Conservation (phyloP, 2,888 invertebrate genomes). For the Nomada ruficornis region DNA sequence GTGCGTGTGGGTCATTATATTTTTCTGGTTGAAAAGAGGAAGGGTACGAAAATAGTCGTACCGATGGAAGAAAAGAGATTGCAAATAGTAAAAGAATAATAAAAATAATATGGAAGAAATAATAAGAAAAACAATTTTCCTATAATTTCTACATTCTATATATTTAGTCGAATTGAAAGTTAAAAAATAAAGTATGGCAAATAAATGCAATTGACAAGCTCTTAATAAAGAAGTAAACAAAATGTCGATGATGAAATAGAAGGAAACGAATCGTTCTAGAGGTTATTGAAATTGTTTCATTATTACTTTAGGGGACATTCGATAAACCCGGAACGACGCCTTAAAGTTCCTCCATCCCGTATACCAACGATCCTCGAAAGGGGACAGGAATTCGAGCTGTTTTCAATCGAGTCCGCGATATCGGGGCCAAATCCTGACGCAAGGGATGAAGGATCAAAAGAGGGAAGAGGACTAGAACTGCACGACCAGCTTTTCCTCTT, state of each 20-base stretch:
- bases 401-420: conserved; percentile 44
- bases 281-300: conserved; percentile 1
- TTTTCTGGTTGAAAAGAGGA: too few relatives aligned
- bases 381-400: conserved; percentile 6
- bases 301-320: neutral
- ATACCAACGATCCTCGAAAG: neutral
- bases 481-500: conserved; percentile 32
- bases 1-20: too few relatives aligned
- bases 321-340: conserved; percentile 10
- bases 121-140: too few relatives aligned
- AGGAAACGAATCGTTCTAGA: neutral
- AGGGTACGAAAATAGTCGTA: too few relatives aligned
- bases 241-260: too few relatives aligned
- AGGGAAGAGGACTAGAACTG: conserved; percentile 1
- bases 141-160: too few relatives aligned
- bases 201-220: too few relatives aligned
- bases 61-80: too few relatives aligned
- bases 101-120: too few relatives aligned
- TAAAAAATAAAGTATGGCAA: too few relatives aligned
- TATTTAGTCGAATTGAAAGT: too few relatives aligned
- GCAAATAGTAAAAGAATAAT: too few relatives aligned
- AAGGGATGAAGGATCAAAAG: conserved; percentile 40
- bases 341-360: conserved; percentile 16
- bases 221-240: neutral
- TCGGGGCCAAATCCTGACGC: conserved; percentile 38